Evolutionary conservation across 2,113 vertebrate genomes (phyloP).

Genomic region (Dolichotis patagonum): DNA sequence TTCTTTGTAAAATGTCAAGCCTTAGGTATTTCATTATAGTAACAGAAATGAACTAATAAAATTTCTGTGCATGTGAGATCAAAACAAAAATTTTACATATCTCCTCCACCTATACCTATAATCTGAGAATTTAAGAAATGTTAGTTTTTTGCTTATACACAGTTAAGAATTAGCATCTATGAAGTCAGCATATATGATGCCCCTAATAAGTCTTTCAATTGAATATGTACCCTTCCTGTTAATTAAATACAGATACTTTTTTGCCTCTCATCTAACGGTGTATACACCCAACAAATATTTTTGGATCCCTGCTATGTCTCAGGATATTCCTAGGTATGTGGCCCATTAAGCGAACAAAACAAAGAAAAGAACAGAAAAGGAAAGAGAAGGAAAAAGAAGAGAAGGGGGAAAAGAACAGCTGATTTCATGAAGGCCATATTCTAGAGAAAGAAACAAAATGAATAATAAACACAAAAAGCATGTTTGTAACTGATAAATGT

Average conservation of each 20-base stretch:
- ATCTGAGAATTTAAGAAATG: neutral
- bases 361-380: neutral
- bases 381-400: neutral
- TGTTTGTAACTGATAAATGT: neutral
- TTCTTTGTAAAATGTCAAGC: neutral
- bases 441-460: neutral
- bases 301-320: neutral
- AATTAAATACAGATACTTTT: neutral
- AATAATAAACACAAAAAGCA: neutral
- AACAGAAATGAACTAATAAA: neutral
- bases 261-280: neutral
- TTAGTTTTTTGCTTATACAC: neutral
- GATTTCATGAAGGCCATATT: neutral
- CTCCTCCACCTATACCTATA: neutral
- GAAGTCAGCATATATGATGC: neutral
- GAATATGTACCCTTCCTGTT: neutral
- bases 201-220: neutral
- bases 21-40: neutral
- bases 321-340: neutral
- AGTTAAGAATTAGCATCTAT: neutral
- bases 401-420: neutral
- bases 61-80: neutral
- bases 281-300: conserved; percentile 2
- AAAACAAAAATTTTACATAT: neutral
- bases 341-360: neutral